Percentiles rank a stretch among this genome's conserved stretches.
Evolutionary conservation across 1,140 invertebrate species (phyloP).

Genomic region (Homarus americanus): DNA sequence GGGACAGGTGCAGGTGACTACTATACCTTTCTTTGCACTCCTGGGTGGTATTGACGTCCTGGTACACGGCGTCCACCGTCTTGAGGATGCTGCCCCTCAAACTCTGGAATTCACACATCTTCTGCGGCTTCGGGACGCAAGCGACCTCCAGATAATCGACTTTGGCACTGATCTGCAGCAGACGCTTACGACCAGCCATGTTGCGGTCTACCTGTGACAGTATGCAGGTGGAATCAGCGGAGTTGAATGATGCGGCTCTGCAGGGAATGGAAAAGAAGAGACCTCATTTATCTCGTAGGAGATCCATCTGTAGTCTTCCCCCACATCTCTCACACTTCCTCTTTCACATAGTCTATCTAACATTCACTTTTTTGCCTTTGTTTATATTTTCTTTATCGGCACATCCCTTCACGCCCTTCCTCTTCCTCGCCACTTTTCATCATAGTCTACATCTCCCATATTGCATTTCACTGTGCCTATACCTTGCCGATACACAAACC

Average conservation of each 20-base stretch:
- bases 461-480: too few species aligned
- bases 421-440: not conserved
- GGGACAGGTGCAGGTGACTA: too few species aligned
- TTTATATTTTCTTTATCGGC: too few species aligned
- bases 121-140: slow-evolving; percentile 92
- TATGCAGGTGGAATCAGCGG: slow-evolving; percentile 89
- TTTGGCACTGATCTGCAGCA: slow-evolving; percentile 78
- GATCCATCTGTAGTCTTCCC: not conserved
- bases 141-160: slow-evolving; percentile 93
- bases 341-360: not conserved
- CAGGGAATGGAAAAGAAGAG: too few species aligned
- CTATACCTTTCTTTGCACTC: slow-evolving; percentile 66
- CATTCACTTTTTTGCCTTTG: too few species aligned
- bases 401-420: too few species aligned
- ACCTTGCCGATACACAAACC: not conserved
- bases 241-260: slow-evolving; percentile 94
- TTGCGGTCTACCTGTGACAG: slow-evolving; percentile 93
- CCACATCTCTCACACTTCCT: not conserved
- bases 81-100: slow-evolving; percentile 92
- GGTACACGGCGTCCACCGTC: slow-evolving; percentile 93
- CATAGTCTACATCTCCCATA: not conserved
- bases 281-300: too few species aligned
- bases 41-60: slow-evolving; percentile 57
- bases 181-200: slow-evolving; percentile 87
- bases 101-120: slow-evolving; percentile 95